Evolutionary conservation across 2,113 vertebrate genomes (phyloP).

Genomic region (Notarius lentiginosus): DNA sequence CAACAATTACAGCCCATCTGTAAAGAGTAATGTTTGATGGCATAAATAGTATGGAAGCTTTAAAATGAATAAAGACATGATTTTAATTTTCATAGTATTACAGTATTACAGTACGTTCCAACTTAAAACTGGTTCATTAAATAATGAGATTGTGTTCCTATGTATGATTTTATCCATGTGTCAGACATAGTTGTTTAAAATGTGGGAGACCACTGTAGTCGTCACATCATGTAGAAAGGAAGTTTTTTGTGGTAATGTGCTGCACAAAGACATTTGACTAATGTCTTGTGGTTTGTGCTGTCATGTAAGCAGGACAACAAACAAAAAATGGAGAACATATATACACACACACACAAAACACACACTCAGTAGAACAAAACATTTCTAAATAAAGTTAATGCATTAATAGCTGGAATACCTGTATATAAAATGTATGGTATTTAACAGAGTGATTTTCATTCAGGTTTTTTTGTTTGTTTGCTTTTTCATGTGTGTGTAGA

Average conservation of each 20-base stretch:
- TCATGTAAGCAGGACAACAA: no score
- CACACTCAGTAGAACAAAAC: no score
- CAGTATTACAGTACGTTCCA: not conserved
- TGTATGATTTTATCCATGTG: not conserved
- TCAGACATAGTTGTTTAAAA: not conserved
- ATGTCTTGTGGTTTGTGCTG: not conserved
- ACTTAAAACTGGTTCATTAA: not conserved
- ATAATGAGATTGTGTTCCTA: not conserved
- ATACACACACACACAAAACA: no score
- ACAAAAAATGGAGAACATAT: no score
- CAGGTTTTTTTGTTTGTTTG: no score
- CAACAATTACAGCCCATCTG: not conserved
- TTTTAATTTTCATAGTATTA: not conserved
- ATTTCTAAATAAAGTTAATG: no score
- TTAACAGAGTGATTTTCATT: no score
- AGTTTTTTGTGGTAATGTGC: not conserved
- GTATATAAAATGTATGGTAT: no score
- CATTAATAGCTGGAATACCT: no score
- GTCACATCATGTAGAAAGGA: not conserved
- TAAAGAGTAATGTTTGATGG: not conserved
- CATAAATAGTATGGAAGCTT: not conserved
- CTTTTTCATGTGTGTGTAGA: no score
- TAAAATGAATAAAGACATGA: not conserved
- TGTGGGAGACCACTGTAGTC: not conserved
- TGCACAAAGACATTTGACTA: not conserved